phyloP scores from a whole-genome alignment of 2,888 invertebrate genomes.

The Cerastoderma edule region DNA sequence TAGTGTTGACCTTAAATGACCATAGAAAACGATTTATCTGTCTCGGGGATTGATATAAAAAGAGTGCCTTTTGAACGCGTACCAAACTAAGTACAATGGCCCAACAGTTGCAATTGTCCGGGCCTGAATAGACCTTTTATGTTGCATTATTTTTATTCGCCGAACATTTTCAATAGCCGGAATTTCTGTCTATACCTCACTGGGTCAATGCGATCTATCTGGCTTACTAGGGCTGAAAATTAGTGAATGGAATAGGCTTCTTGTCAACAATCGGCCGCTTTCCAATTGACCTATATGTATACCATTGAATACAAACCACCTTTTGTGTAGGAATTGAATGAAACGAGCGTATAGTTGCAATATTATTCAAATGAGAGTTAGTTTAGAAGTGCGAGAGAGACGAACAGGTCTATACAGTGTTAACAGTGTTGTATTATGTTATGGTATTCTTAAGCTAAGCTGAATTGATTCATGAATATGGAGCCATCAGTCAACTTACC shows the following conservation, averaged over 20 bases:
- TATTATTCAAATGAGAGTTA: no score
- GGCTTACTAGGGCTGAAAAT: conserved; percentile 19
- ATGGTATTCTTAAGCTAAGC: no score
- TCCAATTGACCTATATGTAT: not conserved
- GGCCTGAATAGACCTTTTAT: conserved; percentile 56
- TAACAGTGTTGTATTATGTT: no score
- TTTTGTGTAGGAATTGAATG: no score
- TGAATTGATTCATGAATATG: no score
- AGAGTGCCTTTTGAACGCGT: conserved; percentile 41
- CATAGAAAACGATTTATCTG: conserved; percentile 38
- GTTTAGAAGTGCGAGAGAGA: no score
- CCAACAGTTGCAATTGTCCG: conserved; percentile 49
- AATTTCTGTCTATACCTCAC: conserved; percentile 40
- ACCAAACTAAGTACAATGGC: conserved; percentile 34
- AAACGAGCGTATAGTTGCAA: no score
- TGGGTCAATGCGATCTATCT: conserved; percentile 15
- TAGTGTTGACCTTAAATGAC: conserved; percentile 34
- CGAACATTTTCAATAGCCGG: conserved; percentile 44
- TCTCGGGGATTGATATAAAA: conserved; percentile 26
- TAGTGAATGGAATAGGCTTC: conserved; percentile 21
- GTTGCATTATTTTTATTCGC: conserved; percentile 49
- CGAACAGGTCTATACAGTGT: no score
- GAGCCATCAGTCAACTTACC: no score
- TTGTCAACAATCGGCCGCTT: conserved; percentile 14
- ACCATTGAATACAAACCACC: no score